Percentiles rank a stretch among this genome's conserved stretches.
Conservation (phyloP, 2,113 vertebrate genomes). For the Otocyon megalotis region DNA sequence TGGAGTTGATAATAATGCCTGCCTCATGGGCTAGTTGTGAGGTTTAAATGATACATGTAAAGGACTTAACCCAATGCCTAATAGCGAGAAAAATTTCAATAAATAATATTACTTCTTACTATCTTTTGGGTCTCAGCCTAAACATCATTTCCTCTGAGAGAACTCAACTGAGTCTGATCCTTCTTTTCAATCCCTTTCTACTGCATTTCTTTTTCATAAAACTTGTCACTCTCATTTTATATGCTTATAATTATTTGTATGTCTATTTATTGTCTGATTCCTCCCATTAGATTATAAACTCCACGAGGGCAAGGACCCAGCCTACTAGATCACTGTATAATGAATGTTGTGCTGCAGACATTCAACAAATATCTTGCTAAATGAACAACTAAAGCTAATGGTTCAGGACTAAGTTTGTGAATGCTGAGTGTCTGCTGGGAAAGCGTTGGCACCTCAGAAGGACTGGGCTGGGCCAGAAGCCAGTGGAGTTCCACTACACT, state of each 20-base stretch:
- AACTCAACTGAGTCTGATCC: not conserved
- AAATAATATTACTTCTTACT: not conserved
- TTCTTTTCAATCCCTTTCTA: not conserved
- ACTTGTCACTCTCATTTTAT: not conserved
- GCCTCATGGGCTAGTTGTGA: not conserved
- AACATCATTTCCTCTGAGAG: not conserved
- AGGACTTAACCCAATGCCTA: not conserved
- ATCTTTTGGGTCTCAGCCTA: not conserved
- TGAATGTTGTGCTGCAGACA: not conserved
- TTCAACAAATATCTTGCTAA: not conserved
- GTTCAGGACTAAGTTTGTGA: not conserved
- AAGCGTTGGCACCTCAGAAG: not conserved
- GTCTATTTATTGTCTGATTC: not conserved
- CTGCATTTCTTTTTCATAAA: not conserved
- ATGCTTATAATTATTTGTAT: not conserved
- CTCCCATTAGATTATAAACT: not conserved
- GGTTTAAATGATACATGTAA: not conserved
- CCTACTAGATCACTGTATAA: not conserved
- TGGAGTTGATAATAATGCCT: not conserved
- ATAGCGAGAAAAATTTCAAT: not conserved
- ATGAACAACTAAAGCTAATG: not conserved
- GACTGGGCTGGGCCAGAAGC: conserved; percentile 26
- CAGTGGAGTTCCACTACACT: conserved; percentile 7
- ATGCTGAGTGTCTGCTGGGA: conserved; percentile 32
- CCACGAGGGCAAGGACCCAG: not conserved